phyloP scores from a whole-genome alignment of 2,888 invertebrate species.

The Globia sparganii region DNA sequence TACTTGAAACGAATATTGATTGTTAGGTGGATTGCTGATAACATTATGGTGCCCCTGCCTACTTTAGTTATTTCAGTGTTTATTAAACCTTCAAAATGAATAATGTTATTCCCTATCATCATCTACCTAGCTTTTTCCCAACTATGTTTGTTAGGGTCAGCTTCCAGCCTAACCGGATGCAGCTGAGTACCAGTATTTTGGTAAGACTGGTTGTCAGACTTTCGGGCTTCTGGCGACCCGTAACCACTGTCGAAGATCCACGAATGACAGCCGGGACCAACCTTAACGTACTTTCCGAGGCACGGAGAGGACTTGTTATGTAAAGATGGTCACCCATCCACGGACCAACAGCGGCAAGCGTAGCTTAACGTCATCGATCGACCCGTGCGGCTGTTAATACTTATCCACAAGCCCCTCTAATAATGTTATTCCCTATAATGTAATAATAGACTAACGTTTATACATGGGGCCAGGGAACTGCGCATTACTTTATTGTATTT shows the following conservation, averaged over 20 bases:
- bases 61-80: background rate
- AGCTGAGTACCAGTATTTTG: background rate
- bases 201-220: too few relatives aligned
- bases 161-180: too few relatives aligned
- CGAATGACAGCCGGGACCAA: too few relatives aligned
- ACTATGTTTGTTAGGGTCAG: too few relatives aligned
- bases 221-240: too few relatives aligned
- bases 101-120: background rate
- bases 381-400: background rate
- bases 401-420: background rate
- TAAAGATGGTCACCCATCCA: too few relatives aligned
- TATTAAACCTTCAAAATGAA: background rate
- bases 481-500: conserved; percentile 24
- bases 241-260: too few relatives aligned
- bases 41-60: background rate
- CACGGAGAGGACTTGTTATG: too few relatives aligned
- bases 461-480: background rate
- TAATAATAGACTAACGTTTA: background rate
- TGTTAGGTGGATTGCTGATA: conserved; percentile 7
- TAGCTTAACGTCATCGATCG: background rate
- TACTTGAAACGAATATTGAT: conserved; percentile 12
- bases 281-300: too few relatives aligned
- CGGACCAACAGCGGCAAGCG: background rate
- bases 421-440: background rate
- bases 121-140: too few relatives aligned